Evolutionary conservation across 2,797 vertebrate genomes (phyloP).

Genomic region (Catharus ustulatus): DNA sequence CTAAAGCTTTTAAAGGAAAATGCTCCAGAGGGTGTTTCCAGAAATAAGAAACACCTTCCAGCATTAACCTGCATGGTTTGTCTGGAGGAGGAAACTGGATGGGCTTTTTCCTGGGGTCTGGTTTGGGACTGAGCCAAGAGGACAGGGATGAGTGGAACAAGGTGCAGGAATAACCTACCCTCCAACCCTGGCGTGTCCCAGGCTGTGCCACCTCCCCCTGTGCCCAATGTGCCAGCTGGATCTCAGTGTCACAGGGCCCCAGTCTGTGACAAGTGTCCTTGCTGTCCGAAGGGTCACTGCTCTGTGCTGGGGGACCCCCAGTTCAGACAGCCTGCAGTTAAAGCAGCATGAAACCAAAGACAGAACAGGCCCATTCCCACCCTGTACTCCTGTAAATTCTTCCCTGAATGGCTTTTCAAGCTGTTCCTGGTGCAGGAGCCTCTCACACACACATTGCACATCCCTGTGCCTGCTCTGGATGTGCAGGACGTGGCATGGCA

Average conservation of each 20-base stretch:
- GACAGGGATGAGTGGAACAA: background rate
- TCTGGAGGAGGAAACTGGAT: background rate
- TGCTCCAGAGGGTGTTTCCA: background rate
- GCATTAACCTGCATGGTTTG: background rate
- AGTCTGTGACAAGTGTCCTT: background rate
- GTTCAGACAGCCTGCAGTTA: background rate
- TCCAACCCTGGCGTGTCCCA: background rate
- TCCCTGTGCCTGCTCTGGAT: background rate
- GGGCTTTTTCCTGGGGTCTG: background rate
- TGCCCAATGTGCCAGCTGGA: too few species aligned
- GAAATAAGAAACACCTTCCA: slow-evolving; percentile 21
- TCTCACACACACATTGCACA: background rate
- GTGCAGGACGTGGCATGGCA: background rate
- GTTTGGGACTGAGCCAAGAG: background rate
- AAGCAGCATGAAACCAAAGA: background rate
- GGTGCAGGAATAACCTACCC: too few species aligned
- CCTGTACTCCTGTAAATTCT: background rate
- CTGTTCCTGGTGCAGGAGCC: slow-evolving; percentile 26
- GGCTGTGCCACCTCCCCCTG: background rate
- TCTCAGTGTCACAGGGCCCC: background rate
- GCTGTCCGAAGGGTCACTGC: background rate
- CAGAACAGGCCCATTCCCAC: background rate
- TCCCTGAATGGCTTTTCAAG: slow-evolving; percentile 47
- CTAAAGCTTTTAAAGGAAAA: background rate
- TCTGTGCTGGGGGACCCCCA: background rate